A percentile compares a stretch with the other conserved stretches of the same genome.
Conservation (phyloP, 2,113 vertebrate species). For the Triplophysa siluroides region DNA sequence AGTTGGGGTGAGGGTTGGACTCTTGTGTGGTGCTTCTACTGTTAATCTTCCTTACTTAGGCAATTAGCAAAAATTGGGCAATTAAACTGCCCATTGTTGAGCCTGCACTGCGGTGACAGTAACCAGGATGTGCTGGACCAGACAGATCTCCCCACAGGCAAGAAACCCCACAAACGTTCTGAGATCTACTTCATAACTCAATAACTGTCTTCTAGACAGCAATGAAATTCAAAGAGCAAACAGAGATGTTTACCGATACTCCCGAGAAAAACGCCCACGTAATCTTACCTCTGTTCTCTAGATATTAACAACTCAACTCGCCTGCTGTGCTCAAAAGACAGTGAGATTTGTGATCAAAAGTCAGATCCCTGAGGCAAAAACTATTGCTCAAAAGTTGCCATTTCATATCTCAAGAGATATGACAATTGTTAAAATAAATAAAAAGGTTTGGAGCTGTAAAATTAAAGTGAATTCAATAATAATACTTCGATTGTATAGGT, state of each 20-base stretch:
- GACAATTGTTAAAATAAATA: too few relatives aligned
- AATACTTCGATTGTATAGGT: too few relatives aligned
- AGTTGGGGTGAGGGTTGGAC: conserved; percentile 15
- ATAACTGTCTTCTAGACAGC: neutral
- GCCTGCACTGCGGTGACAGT: conserved; percentile 36
- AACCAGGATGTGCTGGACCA: conserved; percentile 29
- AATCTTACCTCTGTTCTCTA: neutral
- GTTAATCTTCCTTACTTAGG: conserved; percentile 37
- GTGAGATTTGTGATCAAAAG: neutral
- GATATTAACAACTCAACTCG: too few relatives aligned
- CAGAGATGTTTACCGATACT: neutral
- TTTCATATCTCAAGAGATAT: too few relatives aligned
- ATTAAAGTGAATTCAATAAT: too few relatives aligned
- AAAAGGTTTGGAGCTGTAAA: too few relatives aligned
- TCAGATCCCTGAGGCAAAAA: too few relatives aligned
- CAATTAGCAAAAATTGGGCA: conserved; percentile 46
- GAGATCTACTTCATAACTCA: neutral
- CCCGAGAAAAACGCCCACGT: neutral
- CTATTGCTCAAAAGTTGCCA: too few relatives aligned
- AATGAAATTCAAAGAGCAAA: neutral
- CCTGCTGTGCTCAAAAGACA: neutral
- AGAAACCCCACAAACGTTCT: neutral
- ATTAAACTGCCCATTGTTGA: conserved; percentile 28
- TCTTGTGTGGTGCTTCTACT: conserved; percentile 28
- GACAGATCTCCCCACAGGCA: neutral